A percentile compares a stretch with the other conserved stretches of the same genome.
These are phyloP conservation scores for Pararge aegeria DNA, from an alignment of 1,140 invertebrate genomes.

Conservation along the genomic window DNA sequence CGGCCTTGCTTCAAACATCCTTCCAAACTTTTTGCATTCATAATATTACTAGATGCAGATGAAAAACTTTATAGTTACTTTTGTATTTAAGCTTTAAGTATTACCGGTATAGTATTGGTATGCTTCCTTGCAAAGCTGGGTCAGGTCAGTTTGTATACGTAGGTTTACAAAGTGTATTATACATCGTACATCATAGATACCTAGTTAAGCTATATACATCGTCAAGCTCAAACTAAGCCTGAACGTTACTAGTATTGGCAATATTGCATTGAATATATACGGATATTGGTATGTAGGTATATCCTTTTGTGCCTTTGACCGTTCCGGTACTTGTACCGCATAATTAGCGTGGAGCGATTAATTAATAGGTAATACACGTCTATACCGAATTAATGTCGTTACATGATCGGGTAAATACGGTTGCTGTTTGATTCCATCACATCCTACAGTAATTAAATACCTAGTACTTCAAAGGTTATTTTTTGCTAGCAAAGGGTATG, in stretches of 20 bases:
- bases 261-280: conserved; percentile 1
- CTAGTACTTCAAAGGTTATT: background rate
- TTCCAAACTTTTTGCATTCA: too few relatives aligned
- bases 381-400: conserved; percentile 10
- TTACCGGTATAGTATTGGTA: too few relatives aligned
- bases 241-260: conserved; percentile 7
- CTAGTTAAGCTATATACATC: background rate
- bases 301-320: conserved; percentile 51
- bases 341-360: conserved; percentile 68
- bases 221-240: background rate
- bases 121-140: too few relatives aligned
- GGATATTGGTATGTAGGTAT: background rate
- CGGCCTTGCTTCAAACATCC: too few relatives aligned
- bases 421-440: background rate
- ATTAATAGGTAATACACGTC: conserved; percentile 60
- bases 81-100: too few relatives aligned
- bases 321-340: conserved; percentile 47
- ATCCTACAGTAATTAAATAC: background rate
- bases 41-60: too few relatives aligned
- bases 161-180: too few relatives aligned
- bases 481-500: too few relatives aligned
- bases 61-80: too few relatives aligned
- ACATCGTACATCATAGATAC: too few relatives aligned
- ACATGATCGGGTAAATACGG: conserved; percentile 3
- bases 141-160: too few relatives aligned